Evolutionary conservation across 1,140 invertebrate genomes (phyloP).

Genomic region (Brachionus koreanus): DNA sequence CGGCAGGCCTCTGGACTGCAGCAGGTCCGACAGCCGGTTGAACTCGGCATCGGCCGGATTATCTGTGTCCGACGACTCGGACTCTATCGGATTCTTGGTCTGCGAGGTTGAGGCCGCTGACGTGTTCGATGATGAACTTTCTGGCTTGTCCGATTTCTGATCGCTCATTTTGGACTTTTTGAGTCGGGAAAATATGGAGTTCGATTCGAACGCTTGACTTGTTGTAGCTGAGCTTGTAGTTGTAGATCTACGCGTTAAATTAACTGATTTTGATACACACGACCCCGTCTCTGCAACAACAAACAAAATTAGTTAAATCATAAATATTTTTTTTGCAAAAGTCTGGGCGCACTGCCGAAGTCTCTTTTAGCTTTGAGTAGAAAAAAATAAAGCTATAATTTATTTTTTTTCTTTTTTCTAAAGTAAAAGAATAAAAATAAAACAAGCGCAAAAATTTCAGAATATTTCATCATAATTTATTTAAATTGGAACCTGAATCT

Average conservation of each 20-base stretch:
- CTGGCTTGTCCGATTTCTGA: neutral
- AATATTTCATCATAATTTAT: constrained; percentile 6
- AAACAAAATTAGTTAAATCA: neutral
- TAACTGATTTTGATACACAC: constrained; percentile 17
- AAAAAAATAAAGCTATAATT: neutral
- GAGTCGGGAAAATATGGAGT: neutral
- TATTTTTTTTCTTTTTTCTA: neutral
- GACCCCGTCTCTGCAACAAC: constrained; percentile 9
- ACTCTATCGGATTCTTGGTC: neutral
- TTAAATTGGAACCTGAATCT: neutral
- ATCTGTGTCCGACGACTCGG: constrained; percentile 37
- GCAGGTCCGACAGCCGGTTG: constrained; percentile 67
- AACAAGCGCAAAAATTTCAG: neutral
- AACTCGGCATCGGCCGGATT: neutral
- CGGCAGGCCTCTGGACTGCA: constrained; percentile 87
- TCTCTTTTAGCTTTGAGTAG: neutral
- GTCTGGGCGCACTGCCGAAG: no score
- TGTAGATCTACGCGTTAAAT: constrained; percentile 11
- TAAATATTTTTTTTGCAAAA: neutral
- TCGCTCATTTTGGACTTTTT: constrained; percentile 13
- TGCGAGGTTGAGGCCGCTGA: neutral
- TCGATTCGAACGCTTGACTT: constrained; percentile 1
- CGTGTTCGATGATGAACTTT: constrained; percentile 3
- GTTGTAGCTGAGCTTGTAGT: neutral
- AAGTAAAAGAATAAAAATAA: neutral